These are phyloP conservation scores for Gonioctena quinquepunctata DNA, from an alignment of 1,140 invertebrate species.

Conservation along the genomic window DNA sequence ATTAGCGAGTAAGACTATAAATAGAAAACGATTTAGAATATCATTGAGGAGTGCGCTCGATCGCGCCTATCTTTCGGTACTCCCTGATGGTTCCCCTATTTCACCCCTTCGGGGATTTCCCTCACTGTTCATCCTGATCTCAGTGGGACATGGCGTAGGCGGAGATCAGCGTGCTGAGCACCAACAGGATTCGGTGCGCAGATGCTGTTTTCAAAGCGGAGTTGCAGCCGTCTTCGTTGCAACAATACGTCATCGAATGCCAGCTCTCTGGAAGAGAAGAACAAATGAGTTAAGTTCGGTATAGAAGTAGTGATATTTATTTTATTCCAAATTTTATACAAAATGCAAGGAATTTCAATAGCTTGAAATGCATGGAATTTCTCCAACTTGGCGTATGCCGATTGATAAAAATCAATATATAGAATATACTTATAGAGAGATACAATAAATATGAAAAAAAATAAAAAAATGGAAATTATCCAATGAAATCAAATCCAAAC, in stretches of 20 bases:
- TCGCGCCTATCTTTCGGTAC: neutral
- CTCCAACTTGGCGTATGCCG: no score
- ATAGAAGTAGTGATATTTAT: no score
- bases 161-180: neutral
- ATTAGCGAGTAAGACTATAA: constrained; percentile 8
- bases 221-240: constrained; percentile 66
- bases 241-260: constrained; percentile 68
- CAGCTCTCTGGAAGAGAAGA: constrained; percentile 63
- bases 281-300: no score
- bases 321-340: no score
- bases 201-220: constrained; percentile 1
- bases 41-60: constrained; percentile 9
- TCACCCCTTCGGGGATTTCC: neutral
- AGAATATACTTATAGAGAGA: no score
- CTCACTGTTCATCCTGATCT: neutral
- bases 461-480: no score
- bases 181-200: neutral
- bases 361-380: no score
- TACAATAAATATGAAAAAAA: no score
- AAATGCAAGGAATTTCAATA: no score
- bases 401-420: no score
- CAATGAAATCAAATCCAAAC: no score
- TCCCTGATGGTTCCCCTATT: neutral
- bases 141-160: neutral
- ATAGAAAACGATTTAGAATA: constrained; percentile 26